phyloP scores from a whole-genome alignment of 2,113 vertebrate species.

The Sporophila hypoxantha region DNA sequence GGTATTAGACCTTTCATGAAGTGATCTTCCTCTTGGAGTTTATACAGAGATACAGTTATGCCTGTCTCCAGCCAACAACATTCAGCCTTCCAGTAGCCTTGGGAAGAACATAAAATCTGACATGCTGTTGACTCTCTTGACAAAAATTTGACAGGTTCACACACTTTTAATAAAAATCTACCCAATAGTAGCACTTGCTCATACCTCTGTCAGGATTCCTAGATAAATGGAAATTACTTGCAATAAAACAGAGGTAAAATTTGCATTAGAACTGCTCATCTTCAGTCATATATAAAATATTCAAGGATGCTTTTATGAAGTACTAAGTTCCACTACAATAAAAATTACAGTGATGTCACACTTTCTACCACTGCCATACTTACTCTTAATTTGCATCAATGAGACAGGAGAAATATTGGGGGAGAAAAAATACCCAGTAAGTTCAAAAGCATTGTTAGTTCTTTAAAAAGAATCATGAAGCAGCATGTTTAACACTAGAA shows the following conservation, averaged over 20 bases:
- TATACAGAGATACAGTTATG: fast-evolving
- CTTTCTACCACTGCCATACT: background rate
- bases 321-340: background rate
- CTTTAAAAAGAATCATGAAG: background rate
- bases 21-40: background rate
- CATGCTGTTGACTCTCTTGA: background rate
- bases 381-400: background rate
- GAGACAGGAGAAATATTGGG: background rate
- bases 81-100: background rate
- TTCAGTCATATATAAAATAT: background rate
- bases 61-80: background rate
- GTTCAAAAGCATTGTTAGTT: background rate
- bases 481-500: background rate
- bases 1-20: background rate
- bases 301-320: background rate
- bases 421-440: background rate
- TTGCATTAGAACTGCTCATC: background rate
- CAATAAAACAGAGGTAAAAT: background rate
- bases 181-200: background rate
- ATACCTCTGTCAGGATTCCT: background rate
- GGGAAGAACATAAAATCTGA: background rate
- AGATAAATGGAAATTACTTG: background rate
- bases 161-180: background rate
- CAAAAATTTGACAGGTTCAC: background rate
- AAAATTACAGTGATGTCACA: background rate